These are phyloP conservation scores for Enteromius fasciolatus DNA, from an alignment of 2,797 vertebrate species.

Conservation along the genomic window DNA sequence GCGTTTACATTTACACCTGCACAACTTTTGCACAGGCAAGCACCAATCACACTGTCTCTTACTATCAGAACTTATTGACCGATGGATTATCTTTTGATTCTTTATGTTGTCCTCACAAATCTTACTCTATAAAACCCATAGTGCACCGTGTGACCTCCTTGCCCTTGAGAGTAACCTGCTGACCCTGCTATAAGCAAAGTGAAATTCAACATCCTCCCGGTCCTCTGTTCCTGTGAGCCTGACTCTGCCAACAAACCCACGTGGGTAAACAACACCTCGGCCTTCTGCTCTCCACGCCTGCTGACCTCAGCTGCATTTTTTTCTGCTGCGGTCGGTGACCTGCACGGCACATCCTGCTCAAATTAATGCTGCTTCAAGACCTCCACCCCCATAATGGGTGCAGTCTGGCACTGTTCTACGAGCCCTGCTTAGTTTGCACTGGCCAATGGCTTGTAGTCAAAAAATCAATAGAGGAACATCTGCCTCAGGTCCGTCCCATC, in stretches of 20 bases:
- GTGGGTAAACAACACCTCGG: slow-evolving; percentile 74
- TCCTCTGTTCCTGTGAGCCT: slow-evolving; percentile 48
- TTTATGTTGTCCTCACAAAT: neutral
- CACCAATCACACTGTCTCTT: neutral
- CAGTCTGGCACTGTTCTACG: slow-evolving; percentile 1
- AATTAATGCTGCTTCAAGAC: slow-evolving; percentile 46
- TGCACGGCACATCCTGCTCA: slow-evolving; percentile 27
- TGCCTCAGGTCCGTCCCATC: neutral
- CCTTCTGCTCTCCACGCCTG: slow-evolving; percentile 46
- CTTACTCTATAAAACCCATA: neutral
- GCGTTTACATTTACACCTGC: neutral
- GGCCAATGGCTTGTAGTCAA: neutral
- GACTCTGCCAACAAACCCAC: slow-evolving; percentile 67
- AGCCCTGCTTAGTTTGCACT: slow-evolving; percentile 14
- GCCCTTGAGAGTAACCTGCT: slow-evolving; percentile 65
- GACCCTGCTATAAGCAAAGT: slow-evolving; percentile 63
- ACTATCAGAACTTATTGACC: neutral
- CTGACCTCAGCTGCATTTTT: slow-evolving; percentile 57
- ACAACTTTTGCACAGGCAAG: neutral
- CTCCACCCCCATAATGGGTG: slow-evolving; percentile 37
- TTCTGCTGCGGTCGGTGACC: slow-evolving; percentile 31
- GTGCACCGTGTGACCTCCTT: slow-evolving; percentile 38
- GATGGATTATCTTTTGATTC: slow-evolving; percentile 6
- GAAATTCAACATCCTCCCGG: slow-evolving; percentile 58
- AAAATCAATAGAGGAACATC: neutral